Evolutionary conservation across 1,140 invertebrate genomes (phyloP).

Genomic region (Linepithema humile): DNA sequence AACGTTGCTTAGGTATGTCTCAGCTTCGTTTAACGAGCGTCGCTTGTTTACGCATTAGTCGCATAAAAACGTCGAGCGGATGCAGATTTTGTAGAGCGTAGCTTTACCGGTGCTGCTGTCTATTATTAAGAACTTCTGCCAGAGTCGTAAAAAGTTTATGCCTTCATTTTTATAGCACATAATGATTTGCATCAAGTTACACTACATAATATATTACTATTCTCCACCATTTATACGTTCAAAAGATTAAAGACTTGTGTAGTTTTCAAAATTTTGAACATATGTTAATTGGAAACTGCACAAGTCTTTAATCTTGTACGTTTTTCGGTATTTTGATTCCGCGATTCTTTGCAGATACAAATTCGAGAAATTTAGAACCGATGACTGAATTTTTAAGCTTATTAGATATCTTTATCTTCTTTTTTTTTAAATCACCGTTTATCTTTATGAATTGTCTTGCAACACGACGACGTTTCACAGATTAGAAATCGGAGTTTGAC

Average conservation of each 20-base stretch:
- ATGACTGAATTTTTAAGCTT: background rate
- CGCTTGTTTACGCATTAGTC: slow-evolving; percentile 17
- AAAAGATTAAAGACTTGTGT: no score
- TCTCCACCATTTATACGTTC: no score
- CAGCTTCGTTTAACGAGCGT: slow-evolving; percentile 27
- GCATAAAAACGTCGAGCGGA: slow-evolving; percentile 12
- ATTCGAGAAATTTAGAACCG: background rate
- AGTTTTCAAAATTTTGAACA: no score
- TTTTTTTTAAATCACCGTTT: background rate
- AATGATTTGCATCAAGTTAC: background rate
- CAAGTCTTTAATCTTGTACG: no score
- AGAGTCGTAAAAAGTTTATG: no score
- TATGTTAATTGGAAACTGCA: no score
- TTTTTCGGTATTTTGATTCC: no score
- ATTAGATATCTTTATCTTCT: background rate
- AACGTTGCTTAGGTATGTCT: background rate
- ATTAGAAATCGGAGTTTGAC: slow-evolving; percentile 13
- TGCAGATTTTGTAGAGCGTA: slow-evolving; percentile 35
- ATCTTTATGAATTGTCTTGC: background rate
- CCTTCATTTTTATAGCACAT: no score
- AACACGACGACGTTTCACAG: background rate
- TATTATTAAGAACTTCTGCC: background rate
- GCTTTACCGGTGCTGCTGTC: background rate
- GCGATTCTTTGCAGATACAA: background rate
- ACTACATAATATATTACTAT: background rate